phyloP scores from a whole-genome alignment of 1,140 invertebrate genomes.

The Drosophila hydei region DNA sequence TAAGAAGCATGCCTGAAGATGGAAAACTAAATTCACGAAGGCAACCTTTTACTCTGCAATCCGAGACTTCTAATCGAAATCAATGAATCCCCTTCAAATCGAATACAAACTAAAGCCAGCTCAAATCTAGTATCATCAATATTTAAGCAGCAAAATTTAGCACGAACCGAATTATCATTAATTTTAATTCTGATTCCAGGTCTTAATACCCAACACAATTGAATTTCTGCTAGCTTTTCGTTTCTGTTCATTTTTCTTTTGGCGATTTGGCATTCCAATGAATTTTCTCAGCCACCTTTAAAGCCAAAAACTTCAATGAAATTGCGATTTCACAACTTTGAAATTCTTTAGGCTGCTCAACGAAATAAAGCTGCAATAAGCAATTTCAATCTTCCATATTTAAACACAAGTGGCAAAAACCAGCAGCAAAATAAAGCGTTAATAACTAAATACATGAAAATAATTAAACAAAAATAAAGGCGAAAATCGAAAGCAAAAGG shows the following conservation, averaged over 20 bases:
- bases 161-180: too few relatives aligned
- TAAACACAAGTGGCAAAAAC: slow-evolving; percentile 11
- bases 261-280: neutral
- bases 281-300: slow-evolving; percentile 5
- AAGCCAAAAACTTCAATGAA: slow-evolving; percentile 41
- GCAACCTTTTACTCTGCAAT: too few relatives aligned
- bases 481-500: slow-evolving; percentile 6
- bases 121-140: too few relatives aligned
- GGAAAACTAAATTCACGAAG: too few relatives aligned
- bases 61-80: too few relatives aligned
- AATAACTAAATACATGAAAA: slow-evolving; percentile 33
- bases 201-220: too few relatives aligned
- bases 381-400: slow-evolving; percentile 34
- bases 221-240: too few relatives aligned
- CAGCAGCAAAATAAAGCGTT: slow-evolving; percentile 18
- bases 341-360: slow-evolving; percentile 32
- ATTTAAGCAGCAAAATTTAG: too few relatives aligned
- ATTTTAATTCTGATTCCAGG: too few relatives aligned
- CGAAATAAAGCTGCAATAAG: slow-evolving; percentile 34
- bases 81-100: too few relatives aligned
- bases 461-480: slow-evolving; percentile 6
- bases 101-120: too few relatives aligned
- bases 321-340: slow-evolving; percentile 36
- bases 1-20: too few relatives aligned
- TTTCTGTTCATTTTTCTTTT: neutral